Percentiles rank a stretch among this genome's conserved stretches.
Conservation (phyloP, 2,888 invertebrate species). For the Trimorus sp. region DNA sequence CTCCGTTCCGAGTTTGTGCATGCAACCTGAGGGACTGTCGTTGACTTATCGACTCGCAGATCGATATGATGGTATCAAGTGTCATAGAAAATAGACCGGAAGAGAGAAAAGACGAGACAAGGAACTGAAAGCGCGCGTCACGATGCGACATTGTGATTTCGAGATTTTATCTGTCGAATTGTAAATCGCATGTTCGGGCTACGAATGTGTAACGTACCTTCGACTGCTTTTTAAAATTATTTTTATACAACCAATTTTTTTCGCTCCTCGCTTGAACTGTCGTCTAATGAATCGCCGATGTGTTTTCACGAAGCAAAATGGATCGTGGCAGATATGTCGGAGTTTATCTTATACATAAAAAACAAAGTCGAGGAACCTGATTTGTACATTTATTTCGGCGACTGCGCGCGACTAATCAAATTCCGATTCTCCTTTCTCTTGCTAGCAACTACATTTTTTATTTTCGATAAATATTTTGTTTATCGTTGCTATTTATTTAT, state of each 20-base stretch:
- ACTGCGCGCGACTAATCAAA: conserved; percentile 14
- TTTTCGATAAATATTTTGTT: not conserved
- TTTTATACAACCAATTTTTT: too few relatives aligned
- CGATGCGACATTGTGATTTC: conserved; percentile 78
- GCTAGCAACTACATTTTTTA: conserved; percentile 1
- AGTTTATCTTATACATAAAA: too few relatives aligned
- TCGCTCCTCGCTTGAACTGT: too few relatives aligned
- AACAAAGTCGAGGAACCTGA: too few relatives aligned
- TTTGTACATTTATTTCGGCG: conserved; percentile 72
- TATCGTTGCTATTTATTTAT: conserved; percentile 73
- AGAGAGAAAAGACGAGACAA: conserved; percentile 68
- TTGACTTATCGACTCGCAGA: conserved; percentile 28
- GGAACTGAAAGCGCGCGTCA: conserved; percentile 70
- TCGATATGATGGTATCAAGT: conserved; percentile 3
- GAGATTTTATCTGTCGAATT: conserved; percentile 77
- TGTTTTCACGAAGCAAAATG: too few relatives aligned
- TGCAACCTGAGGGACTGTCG: conserved; percentile 22
- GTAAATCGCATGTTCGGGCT: too few relatives aligned
- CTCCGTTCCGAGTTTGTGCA: conserved; percentile 16
- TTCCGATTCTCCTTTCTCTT: conserved; percentile 28
- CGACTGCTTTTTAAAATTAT: too few relatives aligned
- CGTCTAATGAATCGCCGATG: too few relatives aligned
- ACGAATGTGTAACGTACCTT: too few relatives aligned
- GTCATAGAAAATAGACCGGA: conserved; percentile 44
- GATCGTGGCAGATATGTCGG: too few relatives aligned